A percentile compares a stretch with the other conserved stretches of the same genome.
These are phyloP conservation scores for Sinonovacula constricta DNA, from an alignment of 1,140 invertebrate species.

Conservation along the genomic window DNA sequence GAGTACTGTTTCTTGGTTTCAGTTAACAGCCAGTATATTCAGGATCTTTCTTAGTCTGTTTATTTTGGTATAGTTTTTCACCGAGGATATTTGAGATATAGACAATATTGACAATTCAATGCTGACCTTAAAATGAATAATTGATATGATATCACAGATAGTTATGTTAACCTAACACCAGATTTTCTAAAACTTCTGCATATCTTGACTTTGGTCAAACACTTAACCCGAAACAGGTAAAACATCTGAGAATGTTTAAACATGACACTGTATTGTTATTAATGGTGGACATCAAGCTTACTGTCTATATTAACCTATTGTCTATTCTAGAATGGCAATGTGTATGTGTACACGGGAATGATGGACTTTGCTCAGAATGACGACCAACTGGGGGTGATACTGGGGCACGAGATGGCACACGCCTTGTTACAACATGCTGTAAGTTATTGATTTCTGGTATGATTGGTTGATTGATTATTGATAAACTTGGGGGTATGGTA, in stretches of 20 bases:
- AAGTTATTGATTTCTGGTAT: too few species aligned
- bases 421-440: slow-evolving; percentile 82
- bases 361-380: slow-evolving; percentile 81
- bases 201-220: too few species aligned
- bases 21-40: not conserved
- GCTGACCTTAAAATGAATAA: not conserved
- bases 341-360: slow-evolving; percentile 83
- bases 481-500: too few species aligned
- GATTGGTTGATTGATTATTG: too few species aligned
- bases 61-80: not conserved
- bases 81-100: too few species aligned
- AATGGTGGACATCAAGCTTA: too few species aligned
- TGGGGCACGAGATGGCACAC: slow-evolving; percentile 86
- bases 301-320: too few species aligned
- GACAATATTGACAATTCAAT: not conserved
- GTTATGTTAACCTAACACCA: not conserved
- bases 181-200: too few species aligned
- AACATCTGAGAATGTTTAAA: too few species aligned
- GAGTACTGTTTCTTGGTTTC: slow-evolving; percentile 54
- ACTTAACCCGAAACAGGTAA: too few species aligned
- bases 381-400: slow-evolving; percentile 82
- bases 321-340: slow-evolving; percentile 83
- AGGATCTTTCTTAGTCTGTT: not conserved
- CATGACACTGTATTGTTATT: too few species aligned
- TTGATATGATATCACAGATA: not conserved